Base-by-base conservation (phyloP, 1,140 invertebrate genomes). In the Drosophila hydei region DNA sequence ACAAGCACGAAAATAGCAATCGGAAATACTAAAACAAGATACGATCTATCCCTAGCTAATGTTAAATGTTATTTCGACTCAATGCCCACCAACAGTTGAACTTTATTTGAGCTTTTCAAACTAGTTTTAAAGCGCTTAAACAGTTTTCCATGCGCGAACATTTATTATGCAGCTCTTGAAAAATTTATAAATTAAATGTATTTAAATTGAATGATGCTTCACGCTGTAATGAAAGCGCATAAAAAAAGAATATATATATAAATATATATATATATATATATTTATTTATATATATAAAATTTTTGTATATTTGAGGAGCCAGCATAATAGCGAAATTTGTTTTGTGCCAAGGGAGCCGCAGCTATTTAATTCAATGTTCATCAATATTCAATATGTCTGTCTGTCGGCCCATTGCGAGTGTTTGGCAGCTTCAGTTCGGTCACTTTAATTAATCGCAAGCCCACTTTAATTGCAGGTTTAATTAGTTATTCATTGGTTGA, bases 401-500 rank as follows among this genome's bases (percentile, higher is more conserved):
- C 23, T 19, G 38, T 40, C 9, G 2, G 38, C 6, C 38, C 9
- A n/a, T 40, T 8, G 30, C 30, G 40, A 45, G 27, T 59, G 56
- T 59, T 56, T 56, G 16, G 14, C 23, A 27, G 56, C 42, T 45
- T 59, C 23, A 25, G 27, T 27, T 45, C 40, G 56, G 43, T 21
- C 16, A 19, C 42, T 42, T 59, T 59, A 59, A 59, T 59, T 59
- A 59, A 47, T 59, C 27, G 56, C 21, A 25, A 59, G 18, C 40
- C 25, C 56, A 18, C 23, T 51, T 27, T 51, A 51, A 51, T 51
- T 51, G 48, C 48, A 51, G 33, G 56, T 45, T 43, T 59, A 59
- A 59, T 59, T 59, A 59, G 56, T 59, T 59, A 59, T 59, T 59
- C 56, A 59, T 59, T 27, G 23, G n/a, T 18, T 30, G 56, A 59